Evolutionary conservation across 2,113 vertebrate species (phyloP), one percentile per base, ranked within the genome.

Genomic region (Engystomops pustulosus): DNA sequence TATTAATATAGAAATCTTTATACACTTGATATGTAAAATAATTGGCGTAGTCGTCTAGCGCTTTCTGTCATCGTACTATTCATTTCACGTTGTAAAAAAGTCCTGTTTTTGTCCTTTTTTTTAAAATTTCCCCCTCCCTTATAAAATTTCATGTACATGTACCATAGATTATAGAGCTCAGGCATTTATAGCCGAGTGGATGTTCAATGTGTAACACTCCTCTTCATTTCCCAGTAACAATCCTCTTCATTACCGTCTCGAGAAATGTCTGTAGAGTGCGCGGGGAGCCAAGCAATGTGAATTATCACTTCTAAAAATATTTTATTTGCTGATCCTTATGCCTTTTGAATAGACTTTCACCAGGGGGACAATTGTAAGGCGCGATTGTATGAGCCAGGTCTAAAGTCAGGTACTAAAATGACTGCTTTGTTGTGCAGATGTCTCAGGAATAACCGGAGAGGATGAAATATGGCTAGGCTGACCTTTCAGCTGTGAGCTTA

Each of bases 401-500:
- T 92, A 90, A 90, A 94, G 95, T 95, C 95, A 96, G 95, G 94
- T 96, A 95, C 91, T 93, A 87, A 93, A 92, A 96, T 94, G 93
- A 92, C 88, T 89, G 92, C 94, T 95, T 97, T 97, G 94, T 95
- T 96, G 95, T 96, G 94, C 93, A 94, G 93, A 96, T 95, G 94
- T 96, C 95, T 96, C 93, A 91, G 91, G 93, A 94, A 94, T 93
- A 93, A 93, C 95, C 93, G 93, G 89, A 89, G 94, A 95, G 94
- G 95, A 96, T 95, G 94, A 96, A 97, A 96, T 96, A 95, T 95
- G 94, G 94, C 95, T 95, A 92, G 87, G 91, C 90, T 97, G 97
- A 98, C 97, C 96, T 98, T 98, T 97, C 91, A 92, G 94, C 95
- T 95, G 94, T 95, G 95, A 95, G 95, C 94, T 94, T 96, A 96